Evolutionary conservation across 1,140 invertebrate genomes (phyloP).

Genomic region (Danaus melanippus): DNA sequence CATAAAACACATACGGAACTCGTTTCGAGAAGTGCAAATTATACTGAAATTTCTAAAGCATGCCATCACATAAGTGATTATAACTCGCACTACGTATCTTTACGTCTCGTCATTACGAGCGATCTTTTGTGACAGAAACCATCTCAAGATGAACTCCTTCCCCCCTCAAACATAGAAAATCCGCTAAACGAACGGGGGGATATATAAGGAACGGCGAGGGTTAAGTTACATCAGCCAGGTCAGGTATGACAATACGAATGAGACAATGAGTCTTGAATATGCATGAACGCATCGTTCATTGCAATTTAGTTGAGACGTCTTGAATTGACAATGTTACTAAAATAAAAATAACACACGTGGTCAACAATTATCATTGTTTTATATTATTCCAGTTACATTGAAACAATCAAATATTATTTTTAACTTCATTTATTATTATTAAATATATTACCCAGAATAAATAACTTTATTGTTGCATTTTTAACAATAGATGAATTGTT

Average conservation of each 20-base stretch:
- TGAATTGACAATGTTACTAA: slow-evolving; percentile 59
- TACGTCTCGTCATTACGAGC: slow-evolving; percentile 40
- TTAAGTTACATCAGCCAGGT: slow-evolving; percentile 20
- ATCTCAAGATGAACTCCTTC: slow-evolving; percentile 22
- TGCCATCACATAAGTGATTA: slow-evolving; percentile 4
- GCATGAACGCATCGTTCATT: slow-evolving; percentile 45
- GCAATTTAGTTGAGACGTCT: slow-evolving; percentile 54
- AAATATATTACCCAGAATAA: no score
- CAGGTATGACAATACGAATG: slow-evolving; percentile 41
- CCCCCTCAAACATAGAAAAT: slow-evolving; percentile 1
- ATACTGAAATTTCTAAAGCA: no score
- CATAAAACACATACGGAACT: no score
- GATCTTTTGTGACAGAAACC: slow-evolving; percentile 33
- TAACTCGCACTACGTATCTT: slow-evolving; percentile 17
- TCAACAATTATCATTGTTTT: background rate
- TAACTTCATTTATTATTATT: no score
- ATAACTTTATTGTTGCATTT: no score
- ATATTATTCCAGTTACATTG: background rate
- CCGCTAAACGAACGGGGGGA: no score
- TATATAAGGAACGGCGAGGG: slow-evolving; percentile 11
- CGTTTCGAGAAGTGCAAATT: no score
- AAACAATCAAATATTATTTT: slow-evolving; percentile 1
- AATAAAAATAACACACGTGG: slow-evolving; percentile 20
- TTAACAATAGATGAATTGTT: no score
- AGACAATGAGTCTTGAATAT: slow-evolving; percentile 60